Percentiles rank a stretch among this genome's conserved stretches.
Evolutionary conservation across 2,797 vertebrate species (phyloP).

Genomic region (Kryptopterus vitreolus): DNA sequence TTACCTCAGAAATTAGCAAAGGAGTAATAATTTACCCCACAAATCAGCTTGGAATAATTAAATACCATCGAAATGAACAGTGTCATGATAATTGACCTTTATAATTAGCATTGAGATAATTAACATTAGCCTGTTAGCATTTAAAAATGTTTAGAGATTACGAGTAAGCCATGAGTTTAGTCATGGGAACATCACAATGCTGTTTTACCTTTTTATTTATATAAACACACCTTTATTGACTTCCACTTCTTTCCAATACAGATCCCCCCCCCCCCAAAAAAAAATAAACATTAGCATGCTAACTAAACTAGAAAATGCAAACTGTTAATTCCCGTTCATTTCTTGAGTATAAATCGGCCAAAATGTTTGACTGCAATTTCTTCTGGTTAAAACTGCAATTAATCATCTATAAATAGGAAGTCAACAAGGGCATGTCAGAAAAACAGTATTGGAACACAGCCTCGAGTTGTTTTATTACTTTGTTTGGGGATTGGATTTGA

Average conservation of each 20-base stretch:
- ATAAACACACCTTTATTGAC: constrained; percentile 1
- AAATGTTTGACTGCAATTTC: not conserved
- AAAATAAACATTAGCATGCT: not conserved
- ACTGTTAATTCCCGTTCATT: not conserved
- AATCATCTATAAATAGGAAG: not conserved
- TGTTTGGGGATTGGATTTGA: not conserved
- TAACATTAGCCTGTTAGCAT: constrained; percentile 30
- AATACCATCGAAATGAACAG: too few relatives aligned
- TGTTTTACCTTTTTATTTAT: not conserved
- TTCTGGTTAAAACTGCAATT: not conserved
- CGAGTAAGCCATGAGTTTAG: not conserved
- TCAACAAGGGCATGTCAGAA: not conserved
- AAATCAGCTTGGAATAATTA: too few relatives aligned
- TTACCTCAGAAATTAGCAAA: too few relatives aligned
- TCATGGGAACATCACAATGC: not conserved
- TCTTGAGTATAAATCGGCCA: not conserved
- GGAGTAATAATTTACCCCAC: too few relatives aligned
- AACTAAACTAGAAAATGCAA: not conserved
- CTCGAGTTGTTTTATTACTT: not conserved
- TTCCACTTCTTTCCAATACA: not conserved
- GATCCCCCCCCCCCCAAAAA: too few relatives aligned
- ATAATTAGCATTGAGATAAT: too few relatives aligned
- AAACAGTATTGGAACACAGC: not conserved
- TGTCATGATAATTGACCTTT: too few relatives aligned
- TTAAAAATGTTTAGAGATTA: not conserved